Evolutionary conservation across 1,140 invertebrate species (phyloP), one percentile per base, ranked within the genome.

Genomic region (Meloidogyne floridensis): DNA sequence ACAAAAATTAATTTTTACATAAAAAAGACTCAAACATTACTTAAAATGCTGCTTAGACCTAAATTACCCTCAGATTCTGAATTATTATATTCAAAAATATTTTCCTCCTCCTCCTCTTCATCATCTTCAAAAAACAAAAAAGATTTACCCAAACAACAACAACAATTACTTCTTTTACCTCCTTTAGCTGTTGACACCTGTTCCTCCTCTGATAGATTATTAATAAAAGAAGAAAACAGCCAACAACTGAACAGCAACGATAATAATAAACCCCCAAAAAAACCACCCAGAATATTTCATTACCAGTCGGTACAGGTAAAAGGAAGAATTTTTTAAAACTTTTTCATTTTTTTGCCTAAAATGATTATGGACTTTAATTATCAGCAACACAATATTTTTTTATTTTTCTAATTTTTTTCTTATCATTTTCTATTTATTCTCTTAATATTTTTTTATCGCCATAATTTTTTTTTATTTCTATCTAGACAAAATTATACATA

Each of bases 241-340:
- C 59, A 65, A 65, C 59, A 65, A 65, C 32, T 2, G 2, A 32
- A 32, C 32, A 65, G 71, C 65, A 7, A 43, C 47, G 2, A 71
- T 72, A 43, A 42, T 72, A 72, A 18, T 32, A 79, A 65, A 70
- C 77, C 81, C 42, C 81, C 81, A 15, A 75, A 72, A 20, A 82
- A 82, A 74, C 81, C 81, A 54, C 81, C 81, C 51, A 59, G 81
- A 56, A 54, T 82, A 76, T 82, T 74, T 56, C 81, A 82, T 47
- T 82, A 82, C 80, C 71, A 53, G 15, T 51, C 71, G 13, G 80
- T 82, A 59, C 69, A 79, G 81, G 81, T 82, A 79, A 4, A 65
- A 65, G 56, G 11, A 59, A 59, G n/a, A 59, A 56, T 56, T 13
- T 11, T 10, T 3, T 11, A 15, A 59, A 59, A 15, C 0, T 1